Conservation (phyloP, 2,113 vertebrate genomes). For the Cyprinodon variegatus region DNA sequence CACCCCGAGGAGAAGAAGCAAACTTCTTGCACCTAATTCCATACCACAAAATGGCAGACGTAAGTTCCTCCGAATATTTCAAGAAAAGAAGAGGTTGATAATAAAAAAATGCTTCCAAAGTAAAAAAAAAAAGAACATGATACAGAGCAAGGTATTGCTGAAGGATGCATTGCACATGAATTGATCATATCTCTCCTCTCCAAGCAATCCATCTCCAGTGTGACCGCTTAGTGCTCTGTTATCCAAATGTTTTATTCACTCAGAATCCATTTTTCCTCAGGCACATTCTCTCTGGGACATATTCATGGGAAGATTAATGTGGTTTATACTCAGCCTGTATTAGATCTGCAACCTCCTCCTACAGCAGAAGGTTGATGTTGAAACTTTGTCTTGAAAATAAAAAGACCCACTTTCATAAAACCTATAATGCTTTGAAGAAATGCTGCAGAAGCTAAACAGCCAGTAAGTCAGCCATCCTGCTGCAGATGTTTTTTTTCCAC, state of each 20-base stretch:
- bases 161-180: slow-evolving; percentile 44
- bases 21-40: slow-evolving; percentile 68
- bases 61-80: slow-evolving; percentile 48
- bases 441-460: slow-evolving; percentile 6
- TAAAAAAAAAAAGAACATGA: slow-evolving; percentile 43
- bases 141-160: slow-evolving; percentile 44
- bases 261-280: slow-evolving; percentile 53
- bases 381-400: slow-evolving; percentile 25
- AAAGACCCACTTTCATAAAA: slow-evolving; percentile 39
- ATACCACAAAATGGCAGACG: slow-evolving; percentile 71
- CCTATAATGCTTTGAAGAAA: slow-evolving; percentile 24
- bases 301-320: slow-evolving; percentile 61
- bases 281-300: slow-evolving; percentile 67
- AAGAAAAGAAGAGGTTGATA: background rate
- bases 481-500: slow-evolving; percentile 6
- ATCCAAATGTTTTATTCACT: slow-evolving; percentile 66
- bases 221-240: slow-evolving; percentile 49
- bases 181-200: slow-evolving; percentile 54
- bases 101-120: slow-evolving; percentile 7
- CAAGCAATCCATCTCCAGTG: slow-evolving; percentile 59
- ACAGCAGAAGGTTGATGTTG: slow-evolving; percentile 44
- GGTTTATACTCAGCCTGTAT: slow-evolving; percentile 64
- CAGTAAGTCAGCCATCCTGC: slow-evolving; percentile 34
- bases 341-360: slow-evolving; percentile 52
- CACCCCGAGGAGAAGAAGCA: slow-evolving; percentile 72